Conservation (phyloP, 2,888 invertebrate species). For the Alcis repandata region DNA sequence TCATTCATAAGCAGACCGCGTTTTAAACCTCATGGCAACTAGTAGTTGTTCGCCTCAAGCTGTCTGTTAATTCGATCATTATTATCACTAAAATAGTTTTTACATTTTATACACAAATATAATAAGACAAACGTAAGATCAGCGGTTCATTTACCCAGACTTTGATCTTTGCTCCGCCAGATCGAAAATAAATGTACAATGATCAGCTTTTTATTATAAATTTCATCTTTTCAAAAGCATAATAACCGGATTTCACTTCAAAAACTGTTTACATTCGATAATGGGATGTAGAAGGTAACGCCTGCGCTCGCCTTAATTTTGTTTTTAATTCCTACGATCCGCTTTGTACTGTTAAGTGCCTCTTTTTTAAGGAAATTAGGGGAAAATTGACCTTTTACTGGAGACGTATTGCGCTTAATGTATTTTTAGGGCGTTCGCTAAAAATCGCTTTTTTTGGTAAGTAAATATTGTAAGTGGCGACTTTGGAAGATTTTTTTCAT, state of each 20-base stretch:
- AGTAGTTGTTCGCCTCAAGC: too few species aligned
- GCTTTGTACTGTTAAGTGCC: conserved; percentile 42
- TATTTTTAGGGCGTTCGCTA: conserved; percentile 13
- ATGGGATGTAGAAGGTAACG: conserved; percentile 35
- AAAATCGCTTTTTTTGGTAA: conserved; percentile 16
- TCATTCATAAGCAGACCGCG: too few species aligned
- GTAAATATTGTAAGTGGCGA: conserved; percentile 5
- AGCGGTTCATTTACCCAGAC: too few species aligned
- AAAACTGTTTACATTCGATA: conserved; percentile 45
- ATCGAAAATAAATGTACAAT: too few species aligned
- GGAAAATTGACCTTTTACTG: conserved; percentile 30
- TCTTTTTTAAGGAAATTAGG: conserved; percentile 29
- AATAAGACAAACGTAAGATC: too few species aligned
- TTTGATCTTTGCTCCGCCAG: too few species aligned
- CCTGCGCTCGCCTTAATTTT: conserved; percentile 37
- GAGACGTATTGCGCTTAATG: conserved; percentile 24
- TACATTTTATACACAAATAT: too few species aligned
- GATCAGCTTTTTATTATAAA: too few species aligned
- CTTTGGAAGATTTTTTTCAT: neutral
- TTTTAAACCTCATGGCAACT: too few species aligned
- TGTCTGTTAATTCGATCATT: too few species aligned
- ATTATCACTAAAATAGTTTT: too few species aligned
- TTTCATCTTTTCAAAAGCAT: neutral
- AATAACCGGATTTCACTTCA: conserved; percentile 21
- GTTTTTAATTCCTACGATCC: conserved; percentile 43